phyloP scores from a whole-genome alignment of 2,797 vertebrate species.

The Limnodromus scolopaceus region DNA sequence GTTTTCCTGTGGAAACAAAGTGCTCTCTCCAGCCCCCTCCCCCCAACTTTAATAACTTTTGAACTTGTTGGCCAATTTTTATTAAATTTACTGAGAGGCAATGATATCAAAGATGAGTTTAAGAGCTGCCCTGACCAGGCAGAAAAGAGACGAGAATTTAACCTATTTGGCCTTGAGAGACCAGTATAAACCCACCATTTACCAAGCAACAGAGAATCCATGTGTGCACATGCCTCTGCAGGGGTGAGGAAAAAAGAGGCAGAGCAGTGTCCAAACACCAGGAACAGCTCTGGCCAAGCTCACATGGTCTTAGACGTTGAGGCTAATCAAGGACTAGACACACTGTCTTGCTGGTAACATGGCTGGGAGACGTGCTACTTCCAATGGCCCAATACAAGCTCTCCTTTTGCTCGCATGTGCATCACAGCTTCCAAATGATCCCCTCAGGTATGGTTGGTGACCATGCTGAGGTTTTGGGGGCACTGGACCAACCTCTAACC shows the following conservation, averaged over 20 bases:
- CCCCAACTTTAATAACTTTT: not conserved
- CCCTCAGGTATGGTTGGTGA: not conserved
- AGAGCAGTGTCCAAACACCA: not conserved
- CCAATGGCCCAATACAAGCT: not conserved
- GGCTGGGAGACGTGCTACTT: not conserved
- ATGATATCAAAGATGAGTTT: not conserved
- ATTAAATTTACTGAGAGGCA: not conserved
- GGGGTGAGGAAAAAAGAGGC: not conserved
- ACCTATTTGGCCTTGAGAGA: not conserved
- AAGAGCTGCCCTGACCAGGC: not conserved
- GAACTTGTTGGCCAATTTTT: not conserved
- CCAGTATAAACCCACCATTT: not conserved
- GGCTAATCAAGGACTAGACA: not conserved
- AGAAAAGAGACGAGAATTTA: not conserved
- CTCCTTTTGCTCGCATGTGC: not conserved
- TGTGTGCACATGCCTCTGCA: not conserved
- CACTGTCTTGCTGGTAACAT: not conserved
- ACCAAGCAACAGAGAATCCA: not conserved
- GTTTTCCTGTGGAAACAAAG: not conserved
- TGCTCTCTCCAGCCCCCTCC: not conserved
- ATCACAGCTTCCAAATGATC: not conserved
- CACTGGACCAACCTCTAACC: not conserved
- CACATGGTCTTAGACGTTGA: not conserved
- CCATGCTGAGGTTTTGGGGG: not conserved
- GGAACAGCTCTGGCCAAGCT: not conserved